A percentile compares a stretch with the other conserved stretches of the same genome.
Conservation (phyloP, 92 coral and sea anemone species). For the Zoanthus sansibaricus region DNA sequence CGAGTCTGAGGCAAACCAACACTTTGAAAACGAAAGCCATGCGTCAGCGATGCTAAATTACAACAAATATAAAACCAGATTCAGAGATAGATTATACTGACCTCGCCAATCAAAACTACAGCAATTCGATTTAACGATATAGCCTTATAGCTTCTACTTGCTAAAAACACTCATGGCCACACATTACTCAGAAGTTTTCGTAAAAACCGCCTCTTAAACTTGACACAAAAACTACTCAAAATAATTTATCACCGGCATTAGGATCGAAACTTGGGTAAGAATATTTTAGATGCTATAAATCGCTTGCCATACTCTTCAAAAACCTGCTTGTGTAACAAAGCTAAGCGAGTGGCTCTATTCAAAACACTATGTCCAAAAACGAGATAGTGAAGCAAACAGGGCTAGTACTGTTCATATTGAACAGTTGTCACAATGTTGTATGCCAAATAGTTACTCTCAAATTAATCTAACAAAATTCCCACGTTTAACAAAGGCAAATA, state of each 20-base stretch:
- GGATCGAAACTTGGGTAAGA: background rate
- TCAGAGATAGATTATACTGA: background rate
- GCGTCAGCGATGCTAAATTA: background rate
- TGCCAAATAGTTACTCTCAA: background rate
- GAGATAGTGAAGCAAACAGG: background rate
- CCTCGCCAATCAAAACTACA: background rate
- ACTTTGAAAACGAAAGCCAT: slow-evolving; percentile 1
- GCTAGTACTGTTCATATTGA: background rate
- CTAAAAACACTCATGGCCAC: background rate
- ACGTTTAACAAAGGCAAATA: slow-evolving; percentile 49
- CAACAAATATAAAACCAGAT: background rate
- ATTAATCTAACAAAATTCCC: slow-evolving; percentile 2
- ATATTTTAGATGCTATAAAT: background rate
- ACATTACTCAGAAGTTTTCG: background rate
- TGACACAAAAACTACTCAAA: background rate
- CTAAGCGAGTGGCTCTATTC: background rate
- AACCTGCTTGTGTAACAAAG: background rate
- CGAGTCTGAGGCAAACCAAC: background rate
- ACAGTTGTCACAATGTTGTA: slow-evolving; percentile 12
- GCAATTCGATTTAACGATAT: background rate
- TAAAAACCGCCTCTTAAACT: background rate
- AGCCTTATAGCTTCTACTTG: background rate
- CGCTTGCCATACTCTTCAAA: background rate
- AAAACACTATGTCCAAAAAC: background rate
- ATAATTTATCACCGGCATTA: slow-evolving; percentile 1